Percentiles rank a stretch among this genome's conserved stretches.
Evolutionary conservation across 2,888 invertebrate genomes (phyloP).

Genomic region (Oegoconia quadripuncta): DNA sequence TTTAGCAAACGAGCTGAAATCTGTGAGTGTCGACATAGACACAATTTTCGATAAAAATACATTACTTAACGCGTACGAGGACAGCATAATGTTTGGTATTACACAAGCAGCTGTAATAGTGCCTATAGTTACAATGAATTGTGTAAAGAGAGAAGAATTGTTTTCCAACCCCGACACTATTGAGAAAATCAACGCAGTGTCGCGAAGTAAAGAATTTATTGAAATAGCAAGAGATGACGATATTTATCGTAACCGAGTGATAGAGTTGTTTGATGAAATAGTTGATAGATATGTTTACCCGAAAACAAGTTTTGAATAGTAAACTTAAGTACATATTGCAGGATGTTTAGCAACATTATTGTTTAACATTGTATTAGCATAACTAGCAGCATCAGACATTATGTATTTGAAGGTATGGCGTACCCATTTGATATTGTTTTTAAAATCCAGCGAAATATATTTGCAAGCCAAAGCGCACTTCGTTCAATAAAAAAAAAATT

Average conservation of each 20-base stretch:
- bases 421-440: too few relatives aligned
- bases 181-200: slow-evolving; percentile 38
- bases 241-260: slow-evolving; percentile 57
- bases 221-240: slow-evolving; percentile 41
- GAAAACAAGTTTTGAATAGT: too few relatives aligned
- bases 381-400: too few relatives aligned
- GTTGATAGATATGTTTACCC: slow-evolving; percentile 61
- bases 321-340: too few relatives aligned
- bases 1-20: slow-evolving; percentile 58
- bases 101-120: slow-evolving; percentile 59
- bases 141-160: slow-evolving; percentile 38
- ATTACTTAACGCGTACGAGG: slow-evolving; percentile 40
- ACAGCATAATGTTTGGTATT: slow-evolving; percentile 52
- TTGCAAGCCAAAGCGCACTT: too few relatives aligned
- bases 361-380: too few relatives aligned
- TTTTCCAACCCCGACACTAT: slow-evolving; percentile 42
- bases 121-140: slow-evolving; percentile 47
- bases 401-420: too few relatives aligned
- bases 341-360: too few relatives aligned
- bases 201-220: slow-evolving; percentile 53
- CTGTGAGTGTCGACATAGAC: slow-evolving; percentile 36
- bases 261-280: slow-evolving; percentile 77
- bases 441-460: too few relatives aligned
- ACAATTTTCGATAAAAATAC: slow-evolving; percentile 34
- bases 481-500: too few relatives aligned